phyloP scores from a whole-genome alignment of 2,113 vertebrate species.

The Notiomystis cincta region DNA sequence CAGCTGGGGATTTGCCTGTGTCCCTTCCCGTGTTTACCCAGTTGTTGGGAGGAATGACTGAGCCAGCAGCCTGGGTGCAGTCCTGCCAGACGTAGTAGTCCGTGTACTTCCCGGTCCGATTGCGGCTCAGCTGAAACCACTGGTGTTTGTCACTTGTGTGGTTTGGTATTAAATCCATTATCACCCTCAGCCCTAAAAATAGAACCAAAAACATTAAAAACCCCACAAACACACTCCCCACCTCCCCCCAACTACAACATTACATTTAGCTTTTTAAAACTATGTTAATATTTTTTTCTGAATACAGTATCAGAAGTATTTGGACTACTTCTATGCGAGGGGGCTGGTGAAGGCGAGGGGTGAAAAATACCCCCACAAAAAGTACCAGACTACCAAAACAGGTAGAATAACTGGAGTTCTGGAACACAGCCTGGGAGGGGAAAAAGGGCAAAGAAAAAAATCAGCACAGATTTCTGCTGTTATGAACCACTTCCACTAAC shows the following conservation, averaged over 20 bases:
- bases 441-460: not conserved
- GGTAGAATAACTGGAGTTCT: not conserved
- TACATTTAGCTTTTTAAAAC: not conserved
- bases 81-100: constrained; percentile 94
- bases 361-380: not conserved
- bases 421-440: not conserved
- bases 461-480: not conserved
- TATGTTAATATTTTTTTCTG: not conserved
- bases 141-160: constrained; percentile 90
- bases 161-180: constrained; percentile 95
- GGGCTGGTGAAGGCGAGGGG: not conserved
- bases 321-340: not conserved
- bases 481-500: not conserved
- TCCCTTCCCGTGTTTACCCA: constrained; percentile 77
- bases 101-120: constrained; percentile 76
- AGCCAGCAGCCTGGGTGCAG: constrained; percentile 59
- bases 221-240: rapidly evolving
- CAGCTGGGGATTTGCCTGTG: not conserved
- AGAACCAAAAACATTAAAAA: not conserved
- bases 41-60: constrained; percentile 82
- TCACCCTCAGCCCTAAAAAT: constrained; percentile 85
- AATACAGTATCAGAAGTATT: not conserved
- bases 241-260: not conserved
- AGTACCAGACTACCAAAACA: not conserved
- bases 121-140: constrained; percentile 93